phyloP scores from a whole-genome alignment of 2,797 vertebrate genomes.

The Morus bassanus region DNA sequence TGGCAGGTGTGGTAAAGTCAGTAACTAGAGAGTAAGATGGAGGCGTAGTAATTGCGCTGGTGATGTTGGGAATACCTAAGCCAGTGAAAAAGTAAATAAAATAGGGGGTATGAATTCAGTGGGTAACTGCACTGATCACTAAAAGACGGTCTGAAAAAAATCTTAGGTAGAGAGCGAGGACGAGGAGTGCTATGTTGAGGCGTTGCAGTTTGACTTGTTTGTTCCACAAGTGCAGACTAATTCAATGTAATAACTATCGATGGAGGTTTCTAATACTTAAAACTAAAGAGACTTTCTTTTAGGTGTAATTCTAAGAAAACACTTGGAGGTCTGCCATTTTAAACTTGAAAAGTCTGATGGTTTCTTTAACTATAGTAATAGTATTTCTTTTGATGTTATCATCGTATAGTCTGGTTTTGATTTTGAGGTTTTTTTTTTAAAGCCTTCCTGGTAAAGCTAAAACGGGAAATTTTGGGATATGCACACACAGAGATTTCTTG shows the following conservation, averaged over 20 bases:
- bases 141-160: neutral
- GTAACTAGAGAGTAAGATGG: neutral
- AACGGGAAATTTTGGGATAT: neutral
- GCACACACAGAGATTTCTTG: neutral
- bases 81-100: neutral
- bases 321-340: neutral
- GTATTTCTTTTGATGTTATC: neutral
- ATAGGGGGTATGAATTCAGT: neutral
- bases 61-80: neutral
- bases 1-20: neutral
- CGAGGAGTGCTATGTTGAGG: neutral
- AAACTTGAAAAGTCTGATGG: neutral
- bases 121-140: neutral
- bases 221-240: neutral
- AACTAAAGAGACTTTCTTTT: neutral
- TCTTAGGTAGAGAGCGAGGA: too few relatives aligned
- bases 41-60: fast-evolving
- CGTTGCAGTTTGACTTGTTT: fast-evolving
- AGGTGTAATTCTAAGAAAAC: neutral
- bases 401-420: neutral
- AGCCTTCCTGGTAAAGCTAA: neutral
- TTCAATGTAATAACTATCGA: neutral
- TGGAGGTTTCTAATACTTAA: neutral
- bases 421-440: neutral
- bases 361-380: neutral